These are phyloP conservation scores for Parelbella ahira DNA, from an alignment of 2,888 invertebrate genomes.

Conservation along the genomic window DNA sequence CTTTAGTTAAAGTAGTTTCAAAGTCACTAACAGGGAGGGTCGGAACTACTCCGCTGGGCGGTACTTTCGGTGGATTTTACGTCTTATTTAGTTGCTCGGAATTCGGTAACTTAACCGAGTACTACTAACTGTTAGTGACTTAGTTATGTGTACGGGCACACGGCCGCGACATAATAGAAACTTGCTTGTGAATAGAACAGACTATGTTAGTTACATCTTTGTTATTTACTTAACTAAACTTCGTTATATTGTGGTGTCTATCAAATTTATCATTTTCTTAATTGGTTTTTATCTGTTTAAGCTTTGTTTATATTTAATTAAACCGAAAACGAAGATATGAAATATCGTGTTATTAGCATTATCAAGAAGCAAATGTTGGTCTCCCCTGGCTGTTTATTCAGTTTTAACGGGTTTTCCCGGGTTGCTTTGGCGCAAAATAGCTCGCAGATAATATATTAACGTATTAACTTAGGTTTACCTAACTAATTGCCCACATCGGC, in stretches of 20 bases:
- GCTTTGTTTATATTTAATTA: too few relatives aligned
- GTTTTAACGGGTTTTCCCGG: too few relatives aligned
- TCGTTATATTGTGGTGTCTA: conserved; percentile 1
- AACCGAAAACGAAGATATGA: too few relatives aligned
- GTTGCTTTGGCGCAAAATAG: too few relatives aligned
- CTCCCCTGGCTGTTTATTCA: too few relatives aligned
- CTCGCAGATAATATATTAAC: neutral
- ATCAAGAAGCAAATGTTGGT: too few relatives aligned
- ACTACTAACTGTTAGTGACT: conserved; percentile 25
- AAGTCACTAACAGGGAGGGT: conserved; percentile 41
- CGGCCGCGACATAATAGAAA: conserved; percentile 14
- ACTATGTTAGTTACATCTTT: too few relatives aligned
- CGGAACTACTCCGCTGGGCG: conserved; percentile 53
- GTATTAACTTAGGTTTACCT: conserved; percentile 15
- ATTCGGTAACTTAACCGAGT: conserved; percentile 21
- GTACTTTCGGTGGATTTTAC: conserved; percentile 40
- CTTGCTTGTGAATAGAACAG: conserved; percentile 13
- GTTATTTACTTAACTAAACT: conserved; percentile 10
- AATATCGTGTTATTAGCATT: too few relatives aligned
- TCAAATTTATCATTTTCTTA: too few relatives aligned
- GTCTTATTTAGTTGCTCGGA: conserved; percentile 42
- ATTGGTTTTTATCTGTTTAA: too few relatives aligned
- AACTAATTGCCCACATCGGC: conserved; percentile 17
- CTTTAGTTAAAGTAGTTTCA: conserved; percentile 33
- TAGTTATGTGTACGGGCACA: conserved; percentile 21